Evolutionary conservation across 2,888 invertebrate genomes (phyloP), one percentile per base, ranked within the genome.

Genomic region (Salpingus planirostris): DNA sequence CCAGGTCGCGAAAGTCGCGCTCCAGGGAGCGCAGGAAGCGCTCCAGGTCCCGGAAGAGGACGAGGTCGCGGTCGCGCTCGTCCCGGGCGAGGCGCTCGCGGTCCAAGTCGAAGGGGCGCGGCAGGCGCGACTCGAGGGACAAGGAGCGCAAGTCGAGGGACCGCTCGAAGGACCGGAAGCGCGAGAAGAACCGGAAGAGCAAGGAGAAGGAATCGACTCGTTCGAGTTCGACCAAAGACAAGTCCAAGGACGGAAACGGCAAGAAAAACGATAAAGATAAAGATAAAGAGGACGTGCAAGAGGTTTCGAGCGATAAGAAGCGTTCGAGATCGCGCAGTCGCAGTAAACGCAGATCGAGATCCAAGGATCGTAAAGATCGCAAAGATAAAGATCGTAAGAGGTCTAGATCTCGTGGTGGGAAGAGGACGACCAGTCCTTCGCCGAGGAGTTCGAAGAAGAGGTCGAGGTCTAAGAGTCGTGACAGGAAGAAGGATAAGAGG

Each of bases 301-400:
- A 62, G 31, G 32, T 47, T 52, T 49, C 65, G 55, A 46, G 62
- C 12, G 70, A 70, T 2, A 64, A 65, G 21, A 72, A 71, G 44
- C 62, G 64, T 33, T 70, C 69, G 6, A 65, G 67, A 28, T 71
- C 80, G 0, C 67, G 78, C 2, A 78, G 78, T 18, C 68, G 70
- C 29, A 73, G 78, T 55, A 59, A 65, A 18, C 58, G 63, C 8
- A 46, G 73, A 15, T 71, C 74, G 5, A 63, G 71, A 27, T 76
- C 76, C 0, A 64, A 75, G 26, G 73, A 75, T 21, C 66, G 70
- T 13, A 76, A 71, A n/a, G n/a, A n/a, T n/a, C 49, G 62, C 3
- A 56, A 64, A 21, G 64, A 66, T 7, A 55, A 64, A 18, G 64
- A 66, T 3, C 54, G 62, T 25, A 56, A 52, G 34, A 44, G 64